These are phyloP conservation scores for Macaria notata DNA, from an alignment of 2,888 invertebrate species.

Conservation along the genomic window DNA sequence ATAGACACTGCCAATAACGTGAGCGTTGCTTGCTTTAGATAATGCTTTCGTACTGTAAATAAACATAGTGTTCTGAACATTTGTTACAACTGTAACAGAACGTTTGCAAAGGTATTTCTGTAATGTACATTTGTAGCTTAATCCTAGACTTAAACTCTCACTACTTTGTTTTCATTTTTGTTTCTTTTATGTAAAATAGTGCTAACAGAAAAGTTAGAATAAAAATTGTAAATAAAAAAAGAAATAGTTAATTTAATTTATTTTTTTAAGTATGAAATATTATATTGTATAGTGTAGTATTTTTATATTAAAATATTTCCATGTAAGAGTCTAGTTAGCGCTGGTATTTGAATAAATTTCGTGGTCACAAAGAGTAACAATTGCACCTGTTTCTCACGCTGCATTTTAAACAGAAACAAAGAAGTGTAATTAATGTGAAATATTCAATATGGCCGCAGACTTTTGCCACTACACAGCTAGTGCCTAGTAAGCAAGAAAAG, in stretches of 20 bases:
- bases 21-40: slow-evolving; percentile 22
- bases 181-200: too few species aligned
- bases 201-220: too few species aligned
- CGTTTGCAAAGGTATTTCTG: too few species aligned
- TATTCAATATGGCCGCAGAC: slow-evolving; percentile 58
- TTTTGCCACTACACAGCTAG: slow-evolving; percentile 58
- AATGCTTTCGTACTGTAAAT: slow-evolving; percentile 15
- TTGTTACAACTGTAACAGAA: too few species aligned
- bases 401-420: slow-evolving; percentile 38
- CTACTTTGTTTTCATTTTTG: too few species aligned
- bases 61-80: slow-evolving; percentile 7
- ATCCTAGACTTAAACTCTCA: too few species aligned
- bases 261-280: too few species aligned
- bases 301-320: too few species aligned
- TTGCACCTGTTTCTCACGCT: slow-evolving; percentile 17
- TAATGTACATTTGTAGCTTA: too few species aligned
- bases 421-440: slow-evolving; percentile 44
- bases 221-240: too few species aligned
- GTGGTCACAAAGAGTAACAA: slow-evolving; percentile 20
- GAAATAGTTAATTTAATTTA: too few species aligned
- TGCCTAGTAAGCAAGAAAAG: slow-evolving; percentile 55
- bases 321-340: too few species aligned
- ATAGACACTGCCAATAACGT: slow-evolving; percentile 52
- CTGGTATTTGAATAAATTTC: background rate
- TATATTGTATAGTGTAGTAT: background rate